Percentiles rank a stretch among this genome's conserved stretches.
Conservation (phyloP, 2,888 invertebrate genomes). For the Nomada ruficornis region DNA sequence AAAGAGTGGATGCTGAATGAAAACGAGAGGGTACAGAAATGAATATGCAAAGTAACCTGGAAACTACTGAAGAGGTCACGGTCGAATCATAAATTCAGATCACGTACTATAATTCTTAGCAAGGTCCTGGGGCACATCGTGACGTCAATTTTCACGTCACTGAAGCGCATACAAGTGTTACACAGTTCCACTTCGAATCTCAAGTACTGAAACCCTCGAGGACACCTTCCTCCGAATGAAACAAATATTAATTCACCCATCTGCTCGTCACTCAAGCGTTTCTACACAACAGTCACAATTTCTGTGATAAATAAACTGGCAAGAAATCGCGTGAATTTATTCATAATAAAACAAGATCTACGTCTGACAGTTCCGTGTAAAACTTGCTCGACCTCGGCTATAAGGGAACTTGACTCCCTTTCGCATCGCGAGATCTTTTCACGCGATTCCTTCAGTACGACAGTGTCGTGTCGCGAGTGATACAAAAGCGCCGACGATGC, state of each 20-base stretch:
- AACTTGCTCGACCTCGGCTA: background rate
- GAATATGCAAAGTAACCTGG: conserved; percentile 1
- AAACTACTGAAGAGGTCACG: background rate
- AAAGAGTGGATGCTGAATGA: background rate
- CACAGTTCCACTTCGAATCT: too few relatives aligned
- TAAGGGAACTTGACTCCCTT: background rate
- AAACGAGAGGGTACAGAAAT: background rate
- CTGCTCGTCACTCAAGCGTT: too few relatives aligned
- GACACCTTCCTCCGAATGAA: background rate
- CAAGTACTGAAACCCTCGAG: background rate
- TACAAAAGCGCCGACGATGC: conserved; percentile 47
- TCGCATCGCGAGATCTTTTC: background rate
- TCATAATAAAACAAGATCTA: too few relatives aligned
- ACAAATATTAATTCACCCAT: too few relatives aligned
- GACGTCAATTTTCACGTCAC: background rate
- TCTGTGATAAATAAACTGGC: too few relatives aligned
- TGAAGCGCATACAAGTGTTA: background rate
- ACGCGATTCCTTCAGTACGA: too few relatives aligned
- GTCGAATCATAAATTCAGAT: conserved; percentile 11
- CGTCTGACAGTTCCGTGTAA: background rate
- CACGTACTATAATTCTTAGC: conserved; percentile 2
- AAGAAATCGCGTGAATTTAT: too few relatives aligned
- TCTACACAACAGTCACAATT: too few relatives aligned
- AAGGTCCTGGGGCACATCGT: background rate
- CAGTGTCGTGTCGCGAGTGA: background rate